Base-by-base conservation (phyloP, 2,888 invertebrate genomes). In the Cheilosia grossa region DNA sequence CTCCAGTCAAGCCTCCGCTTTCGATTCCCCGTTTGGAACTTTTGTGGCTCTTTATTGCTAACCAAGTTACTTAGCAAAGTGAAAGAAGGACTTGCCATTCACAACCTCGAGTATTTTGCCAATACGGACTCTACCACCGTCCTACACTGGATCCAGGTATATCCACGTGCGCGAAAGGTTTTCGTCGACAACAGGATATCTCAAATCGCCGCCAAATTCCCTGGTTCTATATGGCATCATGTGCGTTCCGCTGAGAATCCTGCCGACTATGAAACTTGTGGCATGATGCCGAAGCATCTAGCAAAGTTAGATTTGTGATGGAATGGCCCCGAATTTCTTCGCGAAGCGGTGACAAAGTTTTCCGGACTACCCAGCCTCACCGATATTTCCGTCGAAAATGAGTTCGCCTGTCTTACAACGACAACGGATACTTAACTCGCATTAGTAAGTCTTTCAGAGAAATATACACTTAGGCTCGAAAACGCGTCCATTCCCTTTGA, bases 41-140 rank as follows among this genome's bases (percentile, higher is more conserved):
- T 70, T 10, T 70, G 58, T 24, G 58, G 70, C 9, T 47, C 59
- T 2, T 15, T 70, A n/a, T 24, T 70, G 13, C 37, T 70, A 44
- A 24, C 19, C 5, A 40, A 58, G 6, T 4, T 40, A 0, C 58
- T 58, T 58, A 54, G 54, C 21, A 53, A 21, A 10, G 53, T 53
- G n/a, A 53, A 53, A 17, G 27, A 53, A 4, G 53, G 15, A 15
- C 13, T 53, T 42, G n/a, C n/a, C 4, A 42, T 42, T 42, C 42
- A 10, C 3, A n/a, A 42, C 1, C 15, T 42, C 13, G 27, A 27
- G 53, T 27, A 15, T 27, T 27, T 27, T 27, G 2, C 24, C 10
- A 4, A 10, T 7, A 27, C 15, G 0, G 15, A 15, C 13, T 13
- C 27, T 13, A 27, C 53, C 2, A 13, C 24, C 5, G 15, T 27